Base-by-base conservation (phyloP, 2,113 vertebrate species). In the Butorides virescens region DNA sequence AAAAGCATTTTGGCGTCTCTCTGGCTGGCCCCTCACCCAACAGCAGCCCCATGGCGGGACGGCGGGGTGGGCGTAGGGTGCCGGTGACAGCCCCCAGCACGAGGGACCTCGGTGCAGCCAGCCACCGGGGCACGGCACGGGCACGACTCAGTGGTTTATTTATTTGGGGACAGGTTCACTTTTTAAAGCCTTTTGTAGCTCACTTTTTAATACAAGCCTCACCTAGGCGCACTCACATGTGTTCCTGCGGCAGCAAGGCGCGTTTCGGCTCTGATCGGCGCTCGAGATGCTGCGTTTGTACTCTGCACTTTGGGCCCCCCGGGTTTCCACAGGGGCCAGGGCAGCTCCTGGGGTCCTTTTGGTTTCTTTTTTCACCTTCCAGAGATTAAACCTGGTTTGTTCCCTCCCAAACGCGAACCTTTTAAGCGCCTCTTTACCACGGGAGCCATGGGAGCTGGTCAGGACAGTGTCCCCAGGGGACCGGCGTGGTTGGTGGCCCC, bases 181-280 rank as follows among this genome's bases (percentile, higher is more conserved):
- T 97, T 94, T 74, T 89, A 59, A 81, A 84, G 94, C 92, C 27
- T 95, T 97, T 96, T 95, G 84, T 97, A 97, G 95, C 86, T 97
- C 97, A 96, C 95, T 87, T 95, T 95, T 90, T 72, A 92, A 73
- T 61, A 46, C 29, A 0, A 25, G 39, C 84, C 78, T 47, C 84
- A 36, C 81, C 27, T 10, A 5, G 49, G 44, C 2, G 9, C 70
- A 13, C 88, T 86, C 80, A 8, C 71, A 27, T 25, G 19, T 15
- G 2, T 53, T 73, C 70, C 66, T 0, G 39, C 8, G 75, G 72
- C 50, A 13, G 49, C 56, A 66, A 34, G 5, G 7, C 2, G 1
- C 14, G 0, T 42, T 90, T 62, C 92, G 75, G 76, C 86, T 30
- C 85, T 1, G 34, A 77, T 53, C 92, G 4, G 65, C 59, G 70